Percentiles rank a stretch among this genome's conserved stretches.
These are phyloP conservation scores for Paramacrobiotus metropolitanus DNA, from an alignment of 1,140 invertebrate genomes.

Conservation along the genomic window DNA sequence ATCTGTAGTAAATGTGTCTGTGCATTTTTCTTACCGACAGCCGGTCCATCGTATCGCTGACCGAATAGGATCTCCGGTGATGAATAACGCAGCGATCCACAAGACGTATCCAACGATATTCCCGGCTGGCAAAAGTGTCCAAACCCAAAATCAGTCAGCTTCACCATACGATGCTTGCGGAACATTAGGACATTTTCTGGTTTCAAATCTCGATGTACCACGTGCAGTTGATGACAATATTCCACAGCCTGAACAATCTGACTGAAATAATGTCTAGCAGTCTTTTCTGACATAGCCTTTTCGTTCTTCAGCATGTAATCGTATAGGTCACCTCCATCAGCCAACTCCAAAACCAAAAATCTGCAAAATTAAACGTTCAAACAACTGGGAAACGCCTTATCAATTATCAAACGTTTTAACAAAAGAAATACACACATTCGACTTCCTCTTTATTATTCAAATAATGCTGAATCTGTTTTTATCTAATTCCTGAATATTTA, in stretches of 20 bases:
- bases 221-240: conserved; percentile 85
- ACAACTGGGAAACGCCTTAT: background rate
- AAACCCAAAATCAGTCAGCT: conserved; percentile 98
- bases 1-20: too few species aligned
- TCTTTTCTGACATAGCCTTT: conserved; percentile 22
- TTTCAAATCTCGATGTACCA: conserved; percentile 83
- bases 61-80: conserved; percentile 95
- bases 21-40: conserved; percentile 63
- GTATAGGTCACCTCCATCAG: conserved; percentile 96
- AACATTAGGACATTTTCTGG: conserved; percentile 99
- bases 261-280: conserved; percentile 16
- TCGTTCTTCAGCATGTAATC: conserved; percentile 97
- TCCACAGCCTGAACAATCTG: conserved; percentile 91
- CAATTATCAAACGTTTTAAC: background rate
- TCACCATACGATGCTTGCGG: conserved; percentile 83
- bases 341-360: conserved; percentile 69
- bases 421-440: too few species aligned
- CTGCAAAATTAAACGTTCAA: background rate
- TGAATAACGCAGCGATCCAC: conserved; percentile 96
- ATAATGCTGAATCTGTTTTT: too few species aligned
- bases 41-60: conserved; percentile 68
- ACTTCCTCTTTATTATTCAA: too few species aligned
- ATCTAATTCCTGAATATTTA: too few species aligned
- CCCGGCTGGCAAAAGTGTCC: conserved; percentile 81
- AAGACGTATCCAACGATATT: conserved; percentile 90